Conservation (phyloP, 2,113 vertebrate genomes). For the Ancistrus triradiatus region DNA sequence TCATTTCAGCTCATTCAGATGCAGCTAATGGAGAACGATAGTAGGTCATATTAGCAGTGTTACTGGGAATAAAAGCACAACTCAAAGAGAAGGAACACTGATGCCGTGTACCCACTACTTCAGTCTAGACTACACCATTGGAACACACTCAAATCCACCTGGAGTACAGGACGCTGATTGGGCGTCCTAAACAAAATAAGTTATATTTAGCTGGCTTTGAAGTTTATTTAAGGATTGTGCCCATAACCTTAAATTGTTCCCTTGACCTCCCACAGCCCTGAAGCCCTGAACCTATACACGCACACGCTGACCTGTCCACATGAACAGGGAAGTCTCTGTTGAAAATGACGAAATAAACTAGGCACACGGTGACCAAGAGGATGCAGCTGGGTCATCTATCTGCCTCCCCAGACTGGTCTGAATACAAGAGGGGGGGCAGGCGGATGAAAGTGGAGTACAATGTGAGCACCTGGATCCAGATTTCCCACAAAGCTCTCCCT, state of each 20-base stretch:
- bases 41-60: neutral
- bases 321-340: conserved; percentile 44
- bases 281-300: neutral
- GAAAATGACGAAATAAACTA: conserved; percentile 42
- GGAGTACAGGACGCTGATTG: neutral
- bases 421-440: conserved; percentile 9
- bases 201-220: neutral
- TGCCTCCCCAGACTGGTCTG: conserved; percentile 33
- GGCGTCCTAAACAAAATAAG: neutral
- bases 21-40: neutral
- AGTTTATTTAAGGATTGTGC: neutral
- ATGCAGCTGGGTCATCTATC: conserved; percentile 52
- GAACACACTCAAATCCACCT: neutral
- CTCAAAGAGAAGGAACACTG: no score
- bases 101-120: no score
- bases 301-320: conserved; percentile 21
- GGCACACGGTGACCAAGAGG: conserved; percentile 40
- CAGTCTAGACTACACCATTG: neutral
- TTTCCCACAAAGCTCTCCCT: conserved; percentile 32
- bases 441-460: conserved; percentile 25
- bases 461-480: conserved; percentile 47
- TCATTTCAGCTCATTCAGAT: conserved; percentile 2
- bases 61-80: neutral
- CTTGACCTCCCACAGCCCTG: neutral
- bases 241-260: neutral